Base-by-base conservation (phyloP, 2,113 vertebrate genomes). In the Pelmatolapia mariae region DNA sequence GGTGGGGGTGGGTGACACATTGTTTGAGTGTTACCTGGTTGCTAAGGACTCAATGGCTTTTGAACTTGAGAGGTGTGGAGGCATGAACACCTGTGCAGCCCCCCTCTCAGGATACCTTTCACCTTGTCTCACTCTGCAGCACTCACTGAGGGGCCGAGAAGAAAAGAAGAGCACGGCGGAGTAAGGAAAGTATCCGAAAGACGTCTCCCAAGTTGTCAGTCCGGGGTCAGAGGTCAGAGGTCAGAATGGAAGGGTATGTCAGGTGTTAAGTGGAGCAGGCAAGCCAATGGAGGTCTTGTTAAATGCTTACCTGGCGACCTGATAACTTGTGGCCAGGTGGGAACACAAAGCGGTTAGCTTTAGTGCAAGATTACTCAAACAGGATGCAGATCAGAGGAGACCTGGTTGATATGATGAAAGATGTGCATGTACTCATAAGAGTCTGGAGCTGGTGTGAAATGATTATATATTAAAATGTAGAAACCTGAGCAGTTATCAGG, bases 251-350 rank as follows among this genome's bases (percentile, higher is more conserved):
- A 94, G 94, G 94, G 93, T 86, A 93, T 96, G 96, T 97, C 96
- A 96, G 96, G 96, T 96, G 96, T 96, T 97, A 97, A 97, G 96
- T 96, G 96, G 95, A 90, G 92, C 92, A 96, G 95, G 94, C 96
- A 94, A 90, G 91, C 83, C 80, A 87, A 36, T 73, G 91, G 90
- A 93, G 90, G 86, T 81, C 86, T 94, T 93, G 94, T 94, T 95
- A 91, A 93, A 94, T 91, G 92, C 92, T 93, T 93, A 95, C 94
- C 91, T 93, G 92, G 80, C 9, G 86, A 92, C 89, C 89, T 90
- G 92, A 94, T 94, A 82, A 96, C 95, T 95, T 95, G 95, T 38
- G 33, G 89, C 95, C 96, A 96, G 95, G 95, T 96, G 95, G 94
- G 92, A 89, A 68, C 90, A 96, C 94, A 95, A 95, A 95, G 93